A percentile compares a stretch with the other conserved stretches of the same genome.
These are phyloP conservation scores for Serinus canaria DNA, from an alignment of 2,113 vertebrate species.

Conservation along the genomic window DNA sequence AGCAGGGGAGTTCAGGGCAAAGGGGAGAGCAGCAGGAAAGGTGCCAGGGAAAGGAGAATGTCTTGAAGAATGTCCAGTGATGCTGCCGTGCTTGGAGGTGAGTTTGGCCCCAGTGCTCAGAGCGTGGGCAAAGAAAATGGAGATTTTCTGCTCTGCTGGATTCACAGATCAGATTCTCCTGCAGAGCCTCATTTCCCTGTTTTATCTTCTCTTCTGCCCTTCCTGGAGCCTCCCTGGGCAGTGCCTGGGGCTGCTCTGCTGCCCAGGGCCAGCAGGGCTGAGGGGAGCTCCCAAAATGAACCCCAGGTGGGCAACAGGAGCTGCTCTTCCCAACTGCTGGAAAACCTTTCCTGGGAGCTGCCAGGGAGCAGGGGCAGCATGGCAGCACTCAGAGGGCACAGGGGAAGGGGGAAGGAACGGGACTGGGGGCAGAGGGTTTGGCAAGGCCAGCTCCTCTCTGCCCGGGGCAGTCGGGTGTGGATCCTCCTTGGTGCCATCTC, in stretches of 20 bases:
- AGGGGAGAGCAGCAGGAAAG: neutral
- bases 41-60: neutral
- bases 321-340: neutral
- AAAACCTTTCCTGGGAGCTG: neutral
- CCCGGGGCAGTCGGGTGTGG: neutral
- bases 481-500: neutral
- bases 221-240: neutral
- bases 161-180: neutral
- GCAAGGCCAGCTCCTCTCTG: neutral
- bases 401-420: neutral
- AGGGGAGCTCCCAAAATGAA: neutral
- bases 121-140: neutral
- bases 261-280: neutral
- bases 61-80: neutral
- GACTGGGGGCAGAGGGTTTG: neutral
- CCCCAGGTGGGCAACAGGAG: neutral
- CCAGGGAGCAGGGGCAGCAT: rapidly evolving
- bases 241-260: neutral
- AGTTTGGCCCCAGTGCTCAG: neutral
- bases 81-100: neutral
- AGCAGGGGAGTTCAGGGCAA: neutral
- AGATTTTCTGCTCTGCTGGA: neutral
- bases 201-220: neutral
- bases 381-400: neutral
- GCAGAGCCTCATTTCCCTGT: neutral